phyloP scores from a whole-genome alignment of 2,888 invertebrate genomes.

The Dynastes maya region DNA sequence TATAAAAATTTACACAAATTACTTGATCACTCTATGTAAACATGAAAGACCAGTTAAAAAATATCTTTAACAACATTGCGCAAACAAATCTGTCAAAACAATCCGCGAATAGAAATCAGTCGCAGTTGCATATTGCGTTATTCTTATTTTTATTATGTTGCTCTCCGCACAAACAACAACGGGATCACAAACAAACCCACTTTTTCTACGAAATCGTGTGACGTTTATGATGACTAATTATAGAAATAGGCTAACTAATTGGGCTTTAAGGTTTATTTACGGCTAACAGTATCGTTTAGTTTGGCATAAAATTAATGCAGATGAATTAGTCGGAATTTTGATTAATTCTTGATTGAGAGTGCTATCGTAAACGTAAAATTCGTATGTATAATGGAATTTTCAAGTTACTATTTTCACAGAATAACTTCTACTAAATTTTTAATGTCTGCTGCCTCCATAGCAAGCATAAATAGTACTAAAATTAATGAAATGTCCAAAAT shows the following conservation, averaged over 20 bases:
- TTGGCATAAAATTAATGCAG: not conserved
- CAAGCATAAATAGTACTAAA: too few species aligned
- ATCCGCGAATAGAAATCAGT: not conserved
- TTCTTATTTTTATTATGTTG: not conserved
- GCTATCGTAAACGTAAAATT: too few species aligned
- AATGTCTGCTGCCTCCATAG: too few species aligned
- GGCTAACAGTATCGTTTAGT: not conserved
- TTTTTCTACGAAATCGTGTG: slow-evolving; percentile 9
- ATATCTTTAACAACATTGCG: not conserved
- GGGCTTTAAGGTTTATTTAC: not conserved
- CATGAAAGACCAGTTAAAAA: not conserved
- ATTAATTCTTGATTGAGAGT: too few species aligned
- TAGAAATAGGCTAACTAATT: not conserved
- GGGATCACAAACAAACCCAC: slow-evolving; percentile 24
- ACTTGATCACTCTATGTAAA: too few species aligned
- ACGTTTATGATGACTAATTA: slow-evolving; percentile 14
- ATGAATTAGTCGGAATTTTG: not conserved
- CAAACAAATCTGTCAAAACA: slow-evolving; percentile 2
- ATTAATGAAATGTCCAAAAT: too few species aligned
- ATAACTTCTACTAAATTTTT: too few species aligned
- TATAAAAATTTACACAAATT: too few species aligned
- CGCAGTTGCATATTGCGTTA: slow-evolving; percentile 19
- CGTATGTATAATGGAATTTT: too few species aligned
- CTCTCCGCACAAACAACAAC: slow-evolving; percentile 11
- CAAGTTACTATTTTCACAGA: too few species aligned